Conservation (phyloP, 2,888 invertebrate genomes). For the Drosophila algonquin region DNA sequence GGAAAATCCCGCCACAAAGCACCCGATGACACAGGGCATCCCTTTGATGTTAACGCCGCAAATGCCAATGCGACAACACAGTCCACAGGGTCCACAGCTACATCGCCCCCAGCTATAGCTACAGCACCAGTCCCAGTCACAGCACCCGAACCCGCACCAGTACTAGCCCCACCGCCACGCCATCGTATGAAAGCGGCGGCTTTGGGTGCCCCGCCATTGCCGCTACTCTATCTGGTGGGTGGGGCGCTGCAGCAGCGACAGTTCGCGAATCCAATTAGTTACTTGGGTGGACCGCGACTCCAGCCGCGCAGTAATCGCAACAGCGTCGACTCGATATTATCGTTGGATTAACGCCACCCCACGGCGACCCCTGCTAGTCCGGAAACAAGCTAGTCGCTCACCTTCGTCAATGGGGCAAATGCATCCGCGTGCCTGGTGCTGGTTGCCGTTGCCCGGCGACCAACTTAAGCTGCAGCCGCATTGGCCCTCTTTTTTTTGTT, state of each 20-base stretch:
- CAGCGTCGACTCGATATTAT: constrained; percentile 88
- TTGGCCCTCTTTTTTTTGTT: not conserved
- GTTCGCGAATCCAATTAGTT: constrained; percentile 89
- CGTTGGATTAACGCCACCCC: constrained; percentile 85
- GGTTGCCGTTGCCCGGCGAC: too few relatives aligned
- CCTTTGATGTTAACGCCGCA: constrained; percentile 56
- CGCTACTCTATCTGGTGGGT: constrained; percentile 84
- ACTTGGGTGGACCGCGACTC: constrained; percentile 87
- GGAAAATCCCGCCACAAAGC: constrained; percentile 71
- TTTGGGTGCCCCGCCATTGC: constrained; percentile 44
- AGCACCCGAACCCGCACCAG: not conserved
- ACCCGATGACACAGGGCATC: constrained; percentile 56
- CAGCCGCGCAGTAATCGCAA: constrained; percentile 84
- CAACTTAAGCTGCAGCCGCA: too few relatives aligned
- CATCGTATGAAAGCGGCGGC: constrained; percentile 45
- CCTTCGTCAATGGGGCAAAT: constrained; percentile 22
- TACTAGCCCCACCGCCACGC: constrained; percentile 50
- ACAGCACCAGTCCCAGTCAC: constrained; percentile 9
- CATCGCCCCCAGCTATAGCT: constrained; percentile 5
- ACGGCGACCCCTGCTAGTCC: not conserved
- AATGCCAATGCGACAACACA: constrained; percentile 50
- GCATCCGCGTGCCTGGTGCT: too few relatives aligned
- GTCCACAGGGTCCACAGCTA: constrained; percentile 17
- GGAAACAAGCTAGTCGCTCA: constrained; percentile 51
- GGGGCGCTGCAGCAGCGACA: constrained; percentile 73